A percentile compares a stretch with the other conserved stretches of the same genome.
phyloP scores from a whole-genome alignment of 2,113 vertebrate species.

The Ochotona princeps region DNA sequence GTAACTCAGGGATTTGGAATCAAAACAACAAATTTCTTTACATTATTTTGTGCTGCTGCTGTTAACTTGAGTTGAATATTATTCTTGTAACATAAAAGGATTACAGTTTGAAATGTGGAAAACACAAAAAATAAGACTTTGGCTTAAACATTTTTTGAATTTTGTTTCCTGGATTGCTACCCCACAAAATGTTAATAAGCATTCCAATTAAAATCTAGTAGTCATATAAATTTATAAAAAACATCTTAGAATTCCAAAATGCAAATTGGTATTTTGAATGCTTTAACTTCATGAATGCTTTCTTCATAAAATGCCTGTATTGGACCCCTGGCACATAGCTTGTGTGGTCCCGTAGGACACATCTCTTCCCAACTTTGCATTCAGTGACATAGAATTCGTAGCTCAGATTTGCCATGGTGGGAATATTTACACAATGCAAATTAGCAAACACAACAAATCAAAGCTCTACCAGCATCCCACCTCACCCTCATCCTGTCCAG shows the following conservation, averaged over 20 bases:
- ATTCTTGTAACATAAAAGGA: background rate
- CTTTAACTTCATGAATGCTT: conserved; percentile 31
- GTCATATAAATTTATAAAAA: background rate
- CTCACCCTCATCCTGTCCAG: background rate
- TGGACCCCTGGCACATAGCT: background rate
- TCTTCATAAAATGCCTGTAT: background rate
- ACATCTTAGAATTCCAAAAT: conserved; percentile 35
- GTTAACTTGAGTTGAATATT: conserved; percentile 14
- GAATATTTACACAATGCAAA: background rate
- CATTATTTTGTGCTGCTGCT: background rate
- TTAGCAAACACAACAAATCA: background rate
- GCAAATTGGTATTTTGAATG: background rate
- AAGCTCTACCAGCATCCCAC: background rate
- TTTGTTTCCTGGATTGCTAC: background rate
- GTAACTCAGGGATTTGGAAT: background rate
- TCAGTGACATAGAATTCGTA: background rate
- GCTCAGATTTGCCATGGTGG: background rate
- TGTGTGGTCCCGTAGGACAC: background rate
- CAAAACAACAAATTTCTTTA: conserved; percentile 34
- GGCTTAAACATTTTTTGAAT: background rate
- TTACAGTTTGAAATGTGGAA: background rate
- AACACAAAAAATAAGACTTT: background rate
- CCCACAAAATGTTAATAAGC: background rate
- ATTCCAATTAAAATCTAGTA: conserved; percentile 8
- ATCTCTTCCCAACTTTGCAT: background rate